Base-by-base conservation (phyloP, 1,140 invertebrate species). In the Sycophila sp. region DNA sequence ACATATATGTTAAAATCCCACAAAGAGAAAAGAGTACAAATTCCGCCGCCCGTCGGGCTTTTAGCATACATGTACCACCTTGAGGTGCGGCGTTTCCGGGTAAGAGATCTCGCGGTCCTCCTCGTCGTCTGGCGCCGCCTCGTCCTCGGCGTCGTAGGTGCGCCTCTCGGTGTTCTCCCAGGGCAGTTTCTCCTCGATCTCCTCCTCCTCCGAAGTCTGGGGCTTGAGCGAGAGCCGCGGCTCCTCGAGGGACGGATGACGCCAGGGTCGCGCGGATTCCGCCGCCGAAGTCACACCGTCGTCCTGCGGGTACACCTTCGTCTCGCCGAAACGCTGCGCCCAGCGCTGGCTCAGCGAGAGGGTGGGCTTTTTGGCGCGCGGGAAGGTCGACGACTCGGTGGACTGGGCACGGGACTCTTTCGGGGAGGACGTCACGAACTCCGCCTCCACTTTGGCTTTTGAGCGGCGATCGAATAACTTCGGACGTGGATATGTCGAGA, bases 401-500 rank as follows among this genome's bases (percentile, higher is more conserved):
- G 87, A 85, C 8, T 84, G 74, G 0, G 80, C 77, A 0, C 84
- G 79, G 0, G 82, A 83, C 6, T 78, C 81, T 55, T 85, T 84
- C 0, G 80, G 81, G 8, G 83, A 85, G 0, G 83, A 84, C 0
- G 81, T 84, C 8, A 77, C 75, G 64, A 81, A 81, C n/a, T 83
- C 81, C 4, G 73, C 75, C n/a, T 83, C 81, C 4, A 73, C 75
- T 32, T 85, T 86, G 34, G 83, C 83, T 58, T 85, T 84, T 10
- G 81, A 79, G 72, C 90, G 92, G 71, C 87, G 89, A 42, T 89
- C 88, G 75, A 94, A 93, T 34, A 94, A 86, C 66, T 92, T 87
- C 1, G 93, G 93, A 62, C 92, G 87, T 1, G 93, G 93, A 81
- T 92, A 93, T 0, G 93, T 94, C 72, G 89, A 89, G 68, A 92